These are phyloP conservation scores for Tupaia tana DNA, from an alignment of 2,113 vertebrate genomes.

Conservation along the genomic window DNA sequence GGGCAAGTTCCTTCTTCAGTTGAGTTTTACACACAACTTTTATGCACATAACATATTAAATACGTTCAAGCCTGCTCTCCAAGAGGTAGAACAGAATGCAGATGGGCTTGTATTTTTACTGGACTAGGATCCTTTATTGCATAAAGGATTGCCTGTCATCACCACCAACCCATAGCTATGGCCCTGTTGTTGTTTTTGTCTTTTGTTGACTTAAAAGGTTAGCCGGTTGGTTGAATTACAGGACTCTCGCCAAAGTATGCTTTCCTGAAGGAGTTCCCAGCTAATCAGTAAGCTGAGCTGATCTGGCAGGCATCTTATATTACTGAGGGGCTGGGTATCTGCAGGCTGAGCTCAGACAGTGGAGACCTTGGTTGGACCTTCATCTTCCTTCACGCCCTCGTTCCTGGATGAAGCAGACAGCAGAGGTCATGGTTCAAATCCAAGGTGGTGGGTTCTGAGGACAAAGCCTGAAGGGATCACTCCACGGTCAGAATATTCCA, in stretches of 20 bases:
- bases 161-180: constrained; percentile 34
- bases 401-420: constrained; percentile 61
- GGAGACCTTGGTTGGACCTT: constrained; percentile 68
- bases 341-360: constrained; percentile 79
- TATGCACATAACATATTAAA: neutral
- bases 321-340: constrained; percentile 78
- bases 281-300: constrained; percentile 74
- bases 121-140: neutral
- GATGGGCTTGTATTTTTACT: constrained; percentile 42
- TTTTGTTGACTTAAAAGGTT: constrained; percentile 69
- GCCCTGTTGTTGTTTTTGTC: constrained; percentile 55
- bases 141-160: constrained; percentile 62
- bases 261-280: constrained; percentile 66
- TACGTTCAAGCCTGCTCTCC: neutral
- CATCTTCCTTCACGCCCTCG: constrained; percentile 69
- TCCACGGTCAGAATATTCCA: neutral
- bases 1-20: neutral
- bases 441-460: constrained; percentile 31
- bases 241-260: neutral
- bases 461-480: constrained; percentile 14
- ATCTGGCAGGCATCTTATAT: constrained; percentile 85
- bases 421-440: constrained; percentile 49
- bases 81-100: constrained; percentile 27
- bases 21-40: neutral
- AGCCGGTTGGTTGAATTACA: constrained; percentile 66